Conservation (phyloP, 2,888 invertebrate genomes). For the Drosophila anomalata region DNA sequence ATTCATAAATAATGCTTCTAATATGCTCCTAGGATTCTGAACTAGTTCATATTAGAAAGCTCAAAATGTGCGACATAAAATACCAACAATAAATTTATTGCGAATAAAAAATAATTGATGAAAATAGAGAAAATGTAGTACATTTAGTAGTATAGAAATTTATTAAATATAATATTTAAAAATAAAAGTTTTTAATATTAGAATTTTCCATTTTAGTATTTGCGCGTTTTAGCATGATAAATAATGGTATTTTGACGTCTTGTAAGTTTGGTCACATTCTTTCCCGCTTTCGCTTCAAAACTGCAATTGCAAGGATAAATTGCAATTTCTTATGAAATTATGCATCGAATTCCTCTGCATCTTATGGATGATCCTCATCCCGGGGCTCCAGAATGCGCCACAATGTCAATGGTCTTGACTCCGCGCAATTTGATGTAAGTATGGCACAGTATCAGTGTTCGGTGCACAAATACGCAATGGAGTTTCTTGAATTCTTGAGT, state of each 20-base stretch:
- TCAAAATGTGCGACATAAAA: neutral
- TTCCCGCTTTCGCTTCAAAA: constrained; percentile 35
- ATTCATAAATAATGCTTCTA: neutral
- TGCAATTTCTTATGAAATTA: constrained; percentile 4
- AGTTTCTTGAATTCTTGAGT: neutral
- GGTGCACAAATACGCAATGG: neutral
- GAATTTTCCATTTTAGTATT: no score
- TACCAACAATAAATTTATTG: neutral
- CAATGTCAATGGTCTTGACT: constrained; percentile 24
- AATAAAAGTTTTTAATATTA: neutral
- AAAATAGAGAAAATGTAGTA: no score
- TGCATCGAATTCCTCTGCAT: constrained; percentile 29
- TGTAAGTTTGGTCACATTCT: constrained; percentile 10
- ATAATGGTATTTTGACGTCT: neutral
- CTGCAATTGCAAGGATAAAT: constrained; percentile 5
- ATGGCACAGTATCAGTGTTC: neutral
- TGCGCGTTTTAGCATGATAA: no score
- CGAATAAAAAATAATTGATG: no score
- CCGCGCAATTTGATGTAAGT: constrained; percentile 41
- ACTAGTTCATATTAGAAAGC: constrained; percentile 5
- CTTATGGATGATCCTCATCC: neutral
- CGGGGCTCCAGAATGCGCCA: constrained; percentile 27
- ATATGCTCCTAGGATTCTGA: neutral
- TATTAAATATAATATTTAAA: no score
- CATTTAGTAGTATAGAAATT: no score